Percentiles rank a stretch among this genome's conserved stretches.
Evolutionary conservation across 2,797 vertebrate genomes (phyloP).

Genomic region (Steatocranus sp.): DNA sequence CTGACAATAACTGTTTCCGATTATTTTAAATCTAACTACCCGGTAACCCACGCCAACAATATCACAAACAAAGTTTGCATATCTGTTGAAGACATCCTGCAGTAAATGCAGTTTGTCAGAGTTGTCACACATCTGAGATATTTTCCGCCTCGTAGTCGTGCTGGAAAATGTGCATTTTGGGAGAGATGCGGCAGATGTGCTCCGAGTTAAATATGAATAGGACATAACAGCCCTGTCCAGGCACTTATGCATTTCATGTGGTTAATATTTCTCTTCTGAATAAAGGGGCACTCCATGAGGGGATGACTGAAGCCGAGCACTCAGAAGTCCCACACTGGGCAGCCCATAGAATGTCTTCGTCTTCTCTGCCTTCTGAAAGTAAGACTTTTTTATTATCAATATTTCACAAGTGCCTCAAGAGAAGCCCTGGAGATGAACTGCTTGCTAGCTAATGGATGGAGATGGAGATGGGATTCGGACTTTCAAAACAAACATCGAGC

Average conservation of each 20-base stretch:
- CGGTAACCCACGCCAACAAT: background rate
- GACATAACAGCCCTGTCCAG: conserved; percentile 74
- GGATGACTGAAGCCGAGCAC: conserved; percentile 60
- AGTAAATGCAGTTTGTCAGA: conserved; percentile 58
- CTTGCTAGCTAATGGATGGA: conserved; percentile 95
- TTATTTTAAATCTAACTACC: conserved; percentile 42
- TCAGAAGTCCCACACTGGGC: conserved; percentile 68
- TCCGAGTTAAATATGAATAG: conserved; percentile 77
- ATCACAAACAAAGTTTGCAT: conserved; percentile 17
- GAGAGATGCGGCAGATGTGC: conserved; percentile 62
- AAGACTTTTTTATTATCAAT: conserved; percentile 84
- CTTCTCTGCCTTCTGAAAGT: conserved; percentile 71
- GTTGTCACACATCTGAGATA: conserved; percentile 55
- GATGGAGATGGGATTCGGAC: conserved; percentile 91
- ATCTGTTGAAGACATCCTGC: conserved; percentile 24
- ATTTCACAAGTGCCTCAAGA: conserved; percentile 98
- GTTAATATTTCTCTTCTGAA: conserved; percentile 77
- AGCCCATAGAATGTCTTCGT: conserved; percentile 50
- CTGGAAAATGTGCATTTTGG: conserved; percentile 69
- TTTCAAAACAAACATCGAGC: conserved; percentile 90
- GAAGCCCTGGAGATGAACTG: conserved; percentile 92
- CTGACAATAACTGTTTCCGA: conserved; percentile 16
- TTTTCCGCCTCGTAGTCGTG: conserved; percentile 54
- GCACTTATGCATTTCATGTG: conserved; percentile 73
- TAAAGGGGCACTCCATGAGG: conserved; percentile 66